Evolutionary conservation across 2,888 invertebrate species (phyloP).

Genomic region (Agonopterix alstromeriana): DNA sequence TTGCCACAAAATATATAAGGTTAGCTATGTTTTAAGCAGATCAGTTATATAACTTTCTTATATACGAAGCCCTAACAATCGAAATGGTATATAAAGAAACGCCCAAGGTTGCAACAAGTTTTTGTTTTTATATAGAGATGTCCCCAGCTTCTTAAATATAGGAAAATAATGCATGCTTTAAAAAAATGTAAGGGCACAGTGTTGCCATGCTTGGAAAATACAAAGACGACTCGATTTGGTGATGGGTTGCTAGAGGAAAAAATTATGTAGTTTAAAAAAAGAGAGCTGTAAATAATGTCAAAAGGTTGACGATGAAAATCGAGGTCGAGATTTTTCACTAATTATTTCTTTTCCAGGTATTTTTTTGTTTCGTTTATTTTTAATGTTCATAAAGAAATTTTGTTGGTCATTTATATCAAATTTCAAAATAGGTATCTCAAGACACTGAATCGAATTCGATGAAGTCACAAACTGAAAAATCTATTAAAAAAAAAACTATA

Average conservation of each 20-base stretch:
- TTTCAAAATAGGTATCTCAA: background rate
- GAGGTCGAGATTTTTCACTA: constrained; percentile 10
- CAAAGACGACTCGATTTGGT: constrained; percentile 17
- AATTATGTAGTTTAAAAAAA: constrained; percentile 11
- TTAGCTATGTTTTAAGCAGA: constrained; percentile 59
- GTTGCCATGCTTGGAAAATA: constrained; percentile 19
- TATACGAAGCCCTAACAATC: background rate
- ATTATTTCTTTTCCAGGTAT: constrained; percentile 23
- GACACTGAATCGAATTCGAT: constrained; percentile 3
- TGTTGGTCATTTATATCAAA: constrained; percentile 1
- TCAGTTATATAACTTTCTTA: constrained; percentile 16
- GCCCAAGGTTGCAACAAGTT: background rate
- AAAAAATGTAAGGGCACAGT: constrained; percentile 11
- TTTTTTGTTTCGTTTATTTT: constrained; percentile 9
- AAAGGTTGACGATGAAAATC: background rate
- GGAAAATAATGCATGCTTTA: constrained; percentile 23
- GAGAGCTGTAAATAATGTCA: constrained; percentile 6
- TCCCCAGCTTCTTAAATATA: constrained; percentile 13
- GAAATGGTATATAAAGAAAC: background rate
- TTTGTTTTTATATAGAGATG: constrained; percentile 28
- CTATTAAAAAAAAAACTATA: too few species aligned
- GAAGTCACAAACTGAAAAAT: too few species aligned
- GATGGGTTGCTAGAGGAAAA: constrained; percentile 21
- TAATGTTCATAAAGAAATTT: constrained; percentile 10
- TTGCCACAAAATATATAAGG: constrained; percentile 46